These are phyloP conservation scores for Apostichopus californicus DNA, from an alignment of 35 echinoderm and acorn worm species.

Conservation along the genomic window DNA sequence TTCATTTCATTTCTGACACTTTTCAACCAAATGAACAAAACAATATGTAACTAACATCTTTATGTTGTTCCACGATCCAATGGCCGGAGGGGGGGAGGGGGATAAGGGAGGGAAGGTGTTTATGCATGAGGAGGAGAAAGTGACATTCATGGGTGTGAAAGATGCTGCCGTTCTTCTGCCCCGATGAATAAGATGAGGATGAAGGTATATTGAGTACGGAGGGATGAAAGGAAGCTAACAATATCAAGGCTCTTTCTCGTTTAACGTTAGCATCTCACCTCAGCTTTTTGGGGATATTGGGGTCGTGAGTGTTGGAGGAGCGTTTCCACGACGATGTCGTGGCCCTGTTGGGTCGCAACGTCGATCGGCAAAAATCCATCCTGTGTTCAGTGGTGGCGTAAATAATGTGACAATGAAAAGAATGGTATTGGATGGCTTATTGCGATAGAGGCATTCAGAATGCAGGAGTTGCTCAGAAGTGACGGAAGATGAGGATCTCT, in stretches of 20 bases:
- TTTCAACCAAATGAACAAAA: too few relatives aligned
- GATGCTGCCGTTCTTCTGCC: not conserved
- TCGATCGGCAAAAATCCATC: slow-evolving; percentile 97
- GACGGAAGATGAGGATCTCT: not conserved
- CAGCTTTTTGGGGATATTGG: slow-evolving; percentile 85
- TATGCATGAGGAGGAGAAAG: not conserved
- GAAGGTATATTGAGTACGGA: not conserved
- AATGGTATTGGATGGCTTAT: not conserved
- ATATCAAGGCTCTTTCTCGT: not conserved
- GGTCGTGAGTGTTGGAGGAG: slow-evolving; percentile 94
- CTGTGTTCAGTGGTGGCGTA: not conserved
- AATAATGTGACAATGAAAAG: slow-evolving; percentile 9
- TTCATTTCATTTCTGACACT: too few relatives aligned
- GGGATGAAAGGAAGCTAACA: slow-evolving; percentile 18
- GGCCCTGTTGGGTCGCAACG: slow-evolving; percentile 97
- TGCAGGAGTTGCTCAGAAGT: not conserved
- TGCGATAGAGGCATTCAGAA: not conserved
- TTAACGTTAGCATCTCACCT: slow-evolving; percentile 73
- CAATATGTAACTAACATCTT: too few relatives aligned
- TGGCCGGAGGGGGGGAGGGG: not conserved
- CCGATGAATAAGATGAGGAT: not conserved
- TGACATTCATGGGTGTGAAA: not conserved
- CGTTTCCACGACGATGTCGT: slow-evolving; percentile 92
- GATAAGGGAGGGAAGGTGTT: not conserved
- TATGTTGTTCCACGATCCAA: not conserved